Base-by-base conservation (phyloP, 2,113 vertebrate genomes). In the Rostratula benghalensis region DNA sequence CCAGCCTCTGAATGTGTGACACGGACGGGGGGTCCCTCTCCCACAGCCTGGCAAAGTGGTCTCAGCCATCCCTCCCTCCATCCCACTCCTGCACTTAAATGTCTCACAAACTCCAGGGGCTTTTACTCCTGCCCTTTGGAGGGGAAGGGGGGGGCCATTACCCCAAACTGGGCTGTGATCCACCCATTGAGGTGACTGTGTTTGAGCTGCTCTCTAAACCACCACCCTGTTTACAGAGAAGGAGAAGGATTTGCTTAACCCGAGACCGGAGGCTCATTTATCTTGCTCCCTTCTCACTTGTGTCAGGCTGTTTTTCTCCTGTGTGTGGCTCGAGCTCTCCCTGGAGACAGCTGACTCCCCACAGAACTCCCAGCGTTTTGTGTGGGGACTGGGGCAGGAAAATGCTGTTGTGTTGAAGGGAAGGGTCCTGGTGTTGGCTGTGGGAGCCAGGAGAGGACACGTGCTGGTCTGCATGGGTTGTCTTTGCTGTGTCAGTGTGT, bases 161-260 rank as follows among this genome's bases (percentile, higher is more conserved):
- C 13, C 45, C 57, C 60, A 64, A 56, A 65, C 45, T 94, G 60
- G 14, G 5, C 33, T 46, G 43, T 60, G 73, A n/a, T 91, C 57
- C 27, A 27, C 50, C 33, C 25, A 2, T 33, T 56, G 31, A 77
- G 30, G 35, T 91, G 89, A 16, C 28, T 18, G 53, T 53, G 69
- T 92, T 85, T 83, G 85, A 89, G 87, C 84, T 56, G 73, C 71
- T 39, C 71, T 81, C 5, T 67, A 59, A 96, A 73, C 30, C 43
- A 50, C 41, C 57, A 82, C 57, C 35, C 45, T 95, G 74, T 92
- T 96, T 91, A 87, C 61, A 95, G 83, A 93, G 60, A 92, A 83
- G 65, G 74, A 87, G 93, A 82, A 83, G 69, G 77, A 93, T 97
- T 96, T 95, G 78, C 70, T 94, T 95, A 97, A 95, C 91, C 93